These are phyloP conservation scores for Sus scrofa DNA, from an alignment of 2,113 vertebrate species.

Conservation along the genomic window T2T-Sscrofa CM000812.6:165414001-165414500, in stretches of 20 bases:
- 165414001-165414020: fast-evolving
- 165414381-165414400: background rate
- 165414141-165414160: background rate
- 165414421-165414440: background rate
- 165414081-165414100: background rate
- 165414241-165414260: background rate
- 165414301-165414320: background rate
- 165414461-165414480: background rate
- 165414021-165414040: background rate
- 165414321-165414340: background rate
- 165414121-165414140: background rate
- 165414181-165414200: background rate
- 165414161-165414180: background rate
- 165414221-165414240: background rate
- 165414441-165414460: too few relatives aligned
- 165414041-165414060: background rate
- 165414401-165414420: background rate
- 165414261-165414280: background rate
- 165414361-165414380: background rate
- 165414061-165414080: background rate
- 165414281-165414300: background rate
- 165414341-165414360: background rate
- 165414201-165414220: background rate
- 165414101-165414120: background rate
- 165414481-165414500: background rate